Evolutionary conservation across 2,113 vertebrate species (phyloP).

Genomic region (Corythoichthys intestinalis): DNA sequence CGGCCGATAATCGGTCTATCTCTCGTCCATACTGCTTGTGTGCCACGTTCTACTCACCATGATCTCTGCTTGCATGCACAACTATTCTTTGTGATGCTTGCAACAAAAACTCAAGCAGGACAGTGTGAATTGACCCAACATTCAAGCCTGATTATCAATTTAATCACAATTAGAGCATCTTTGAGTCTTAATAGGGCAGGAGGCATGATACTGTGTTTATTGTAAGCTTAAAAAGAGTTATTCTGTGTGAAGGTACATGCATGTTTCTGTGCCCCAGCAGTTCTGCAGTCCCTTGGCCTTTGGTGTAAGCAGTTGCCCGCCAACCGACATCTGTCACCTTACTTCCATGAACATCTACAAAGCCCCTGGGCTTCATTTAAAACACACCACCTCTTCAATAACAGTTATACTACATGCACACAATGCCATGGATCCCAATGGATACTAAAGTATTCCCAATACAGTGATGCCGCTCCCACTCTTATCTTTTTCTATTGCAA

Average conservation of each 20-base stretch:
- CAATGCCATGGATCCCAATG: not conserved
- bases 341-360: slow-evolving; percentile 32
- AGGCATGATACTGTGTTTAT: slow-evolving; percentile 21
- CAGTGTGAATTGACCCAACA: not conserved
- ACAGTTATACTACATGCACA: not conserved
- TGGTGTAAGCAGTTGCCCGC: slow-evolving; percentile 42
- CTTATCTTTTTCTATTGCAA: too few species aligned
- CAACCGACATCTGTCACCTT: slow-evolving; percentile 34
- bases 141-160: not conserved
- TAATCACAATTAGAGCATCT: not conserved
- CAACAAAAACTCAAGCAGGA: too few species aligned
- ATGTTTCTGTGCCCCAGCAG: slow-evolving; percentile 16
- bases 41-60: too few species aligned
- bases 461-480: not conserved
- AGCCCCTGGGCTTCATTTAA: slow-evolving; percentile 29
- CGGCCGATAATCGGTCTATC: too few species aligned
- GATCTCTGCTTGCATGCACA: too few species aligned
- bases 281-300: slow-evolving; percentile 28
- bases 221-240: slow-evolving; percentile 10
- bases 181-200: not conserved
- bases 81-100: too few species aligned
- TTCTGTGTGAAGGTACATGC: not conserved
- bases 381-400: slow-evolving; percentile 31
- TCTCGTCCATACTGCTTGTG: too few species aligned
- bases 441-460: not conserved